Evolutionary conservation across 1,140 invertebrate species (phyloP).

Genomic region (Drosophila teissieri): DNA sequence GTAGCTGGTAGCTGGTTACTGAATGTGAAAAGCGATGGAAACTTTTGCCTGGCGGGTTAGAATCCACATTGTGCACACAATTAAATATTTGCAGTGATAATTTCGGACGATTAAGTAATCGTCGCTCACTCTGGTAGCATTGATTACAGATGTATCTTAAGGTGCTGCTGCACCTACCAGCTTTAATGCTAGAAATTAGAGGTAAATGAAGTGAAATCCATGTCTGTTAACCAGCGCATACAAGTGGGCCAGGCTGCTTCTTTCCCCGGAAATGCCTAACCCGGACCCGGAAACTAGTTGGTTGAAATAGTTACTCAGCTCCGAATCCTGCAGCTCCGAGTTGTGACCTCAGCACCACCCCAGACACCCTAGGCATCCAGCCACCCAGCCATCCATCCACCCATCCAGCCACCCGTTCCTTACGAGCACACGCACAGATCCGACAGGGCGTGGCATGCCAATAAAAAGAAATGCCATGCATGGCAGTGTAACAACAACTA

Average conservation of each 20-base stretch:
- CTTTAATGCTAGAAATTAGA: no score
- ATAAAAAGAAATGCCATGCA: slow-evolving; percentile 36
- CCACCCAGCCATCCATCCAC: neutral
- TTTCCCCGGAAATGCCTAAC: neutral
- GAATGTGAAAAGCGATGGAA: slow-evolving; percentile 5
- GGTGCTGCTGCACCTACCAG: no score
- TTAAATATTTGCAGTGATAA: slow-evolving; percentile 60
- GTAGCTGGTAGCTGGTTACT: neutral
- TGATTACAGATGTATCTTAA: no score
- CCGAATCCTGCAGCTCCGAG: neutral
- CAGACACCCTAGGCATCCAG: slow-evolving; percentile 20
- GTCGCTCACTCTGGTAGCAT: neutral
- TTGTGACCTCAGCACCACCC: slow-evolving; percentile 43
- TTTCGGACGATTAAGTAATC: slow-evolving; percentile 52
- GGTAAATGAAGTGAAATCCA: neutral
- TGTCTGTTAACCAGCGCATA: neutral
- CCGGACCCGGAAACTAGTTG: neutral
- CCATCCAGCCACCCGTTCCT: neutral
- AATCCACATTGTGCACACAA: slow-evolving; percentile 45
- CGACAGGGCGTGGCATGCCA: slow-evolving; percentile 66
- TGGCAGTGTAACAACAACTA: slow-evolving; percentile 6
- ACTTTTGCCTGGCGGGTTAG: slow-evolving; percentile 14
- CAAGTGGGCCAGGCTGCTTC: neutral
- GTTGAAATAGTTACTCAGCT: neutral
- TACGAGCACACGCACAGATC: neutral